Evolutionary conservation across 2,797 vertebrate species (phyloP), one percentile per base, ranked within the genome.

Genomic region (Gymnoscopelus braueri): DNA sequence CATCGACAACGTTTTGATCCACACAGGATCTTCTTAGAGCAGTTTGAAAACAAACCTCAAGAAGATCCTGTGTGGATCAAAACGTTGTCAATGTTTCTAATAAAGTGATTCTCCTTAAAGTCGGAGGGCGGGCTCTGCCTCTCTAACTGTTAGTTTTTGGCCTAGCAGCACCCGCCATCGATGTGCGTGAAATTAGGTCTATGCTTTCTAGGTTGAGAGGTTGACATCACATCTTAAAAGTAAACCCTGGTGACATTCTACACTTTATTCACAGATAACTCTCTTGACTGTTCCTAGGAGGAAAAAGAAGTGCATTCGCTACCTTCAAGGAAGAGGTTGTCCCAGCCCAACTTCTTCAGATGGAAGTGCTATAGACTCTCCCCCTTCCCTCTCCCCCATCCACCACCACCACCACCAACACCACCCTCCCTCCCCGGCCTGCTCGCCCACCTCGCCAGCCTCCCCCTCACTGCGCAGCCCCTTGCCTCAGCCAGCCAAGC

Each of bases 251-350:
- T 95, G 95, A 95, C 94, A 52, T 92, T 90, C 75, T 92, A 88
- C 94, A 92, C 94, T 95, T 94, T 95, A 93, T 96, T 98, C 94
- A 98, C 96, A 94, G 95, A 94, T 92, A 93, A 94, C 94, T 97
- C 95, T 98, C 95, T 97, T 94, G 95, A 95, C 96, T 96, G 93
- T 97, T 93, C 95, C 90, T 95, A 99, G 97, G 98, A 96, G 97
- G 96, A 99, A 99, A 96, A 99, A 99, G 97, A 99, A 98, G 95
- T 99, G 98, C 95, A 95, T 98, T 97, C 97, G 97, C 94, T 99
- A 97, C 95, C 94, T 98, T 96, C 97, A 98, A 93, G 95, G 97
- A 97, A 95, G 96, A 96, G 94, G 93, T 93, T 98, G 96, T 89
- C 88, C 94, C 95, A 97, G 96, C 93, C 96, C 97, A 94, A 81